Percentiles rank a stretch among this genome's conserved stretches.
Evolutionary conservation across 2,888 invertebrate species (phyloP).

Genomic region (Cepaea hortensis): DNA sequence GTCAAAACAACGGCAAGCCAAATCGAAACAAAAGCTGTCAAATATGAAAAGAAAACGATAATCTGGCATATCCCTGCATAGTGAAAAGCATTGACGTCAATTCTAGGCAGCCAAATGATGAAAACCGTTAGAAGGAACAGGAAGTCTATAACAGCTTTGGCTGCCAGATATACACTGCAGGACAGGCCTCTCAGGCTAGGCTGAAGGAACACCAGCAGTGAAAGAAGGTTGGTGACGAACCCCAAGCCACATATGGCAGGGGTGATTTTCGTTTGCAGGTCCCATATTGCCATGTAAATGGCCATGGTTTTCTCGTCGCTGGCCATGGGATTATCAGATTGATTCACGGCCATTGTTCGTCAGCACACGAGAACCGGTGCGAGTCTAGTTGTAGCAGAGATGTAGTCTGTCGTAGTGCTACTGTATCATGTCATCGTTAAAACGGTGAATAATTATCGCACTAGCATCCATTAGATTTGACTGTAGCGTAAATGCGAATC

Average conservation of each 20-base stretch:
- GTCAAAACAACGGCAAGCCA: slow-evolving; percentile 72
- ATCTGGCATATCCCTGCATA: slow-evolving; percentile 76
- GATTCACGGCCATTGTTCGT: background rate
- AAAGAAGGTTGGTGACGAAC: slow-evolving; percentile 15
- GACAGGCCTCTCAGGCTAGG: slow-evolving; percentile 74
- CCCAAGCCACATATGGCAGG: slow-evolving; percentile 33
- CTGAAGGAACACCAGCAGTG: slow-evolving; percentile 59
- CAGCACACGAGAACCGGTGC: background rate
- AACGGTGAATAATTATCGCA: too few species aligned
- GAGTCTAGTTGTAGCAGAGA: background rate
- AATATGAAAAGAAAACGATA: slow-evolving; percentile 73
- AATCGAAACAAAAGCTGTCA: slow-evolving; percentile 75
- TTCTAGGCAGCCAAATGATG: slow-evolving; percentile 21
- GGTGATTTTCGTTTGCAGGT: slow-evolving; percentile 6
- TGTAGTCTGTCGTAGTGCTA: background rate
- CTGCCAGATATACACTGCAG: slow-evolving; percentile 66
- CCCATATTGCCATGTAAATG: background rate
- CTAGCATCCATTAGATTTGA: too few species aligned
- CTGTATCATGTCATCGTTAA: too few species aligned
- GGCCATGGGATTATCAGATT: background rate
- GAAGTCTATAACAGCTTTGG: slow-evolving; percentile 29
- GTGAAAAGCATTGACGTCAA: slow-evolving; percentile 65
- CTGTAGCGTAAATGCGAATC: too few species aligned
- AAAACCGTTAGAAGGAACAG: slow-evolving; percentile 17
- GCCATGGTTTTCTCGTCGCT: background rate